Evolutionary conservation across 2,797 vertebrate genomes (phyloP).

Genomic region (Hirundo rustica): DNA sequence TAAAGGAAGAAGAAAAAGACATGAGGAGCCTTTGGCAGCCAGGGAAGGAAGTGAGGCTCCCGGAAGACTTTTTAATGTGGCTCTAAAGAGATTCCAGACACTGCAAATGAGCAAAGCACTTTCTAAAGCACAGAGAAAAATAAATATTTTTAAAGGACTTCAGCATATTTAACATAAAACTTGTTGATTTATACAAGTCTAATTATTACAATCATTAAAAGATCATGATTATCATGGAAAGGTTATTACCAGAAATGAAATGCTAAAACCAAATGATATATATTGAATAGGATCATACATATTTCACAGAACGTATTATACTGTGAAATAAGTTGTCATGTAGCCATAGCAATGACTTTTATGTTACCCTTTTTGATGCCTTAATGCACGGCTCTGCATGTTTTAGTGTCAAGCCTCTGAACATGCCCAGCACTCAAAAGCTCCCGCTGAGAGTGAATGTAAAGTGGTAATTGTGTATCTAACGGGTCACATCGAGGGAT

Average conservation of each 20-base stretch:
- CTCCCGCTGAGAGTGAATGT: background rate
- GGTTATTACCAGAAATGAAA: constrained; percentile 54
- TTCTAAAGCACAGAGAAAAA: constrained; percentile 42
- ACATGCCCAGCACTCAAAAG: background rate
- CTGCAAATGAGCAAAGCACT: constrained; percentile 56
- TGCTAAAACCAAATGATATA: constrained; percentile 53
- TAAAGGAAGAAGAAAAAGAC: background rate
- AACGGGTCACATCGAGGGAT: background rate
- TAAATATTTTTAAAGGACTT: constrained; percentile 54
- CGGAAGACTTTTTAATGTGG: constrained; percentile 45
- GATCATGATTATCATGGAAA: constrained; percentile 53
- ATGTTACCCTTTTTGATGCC: constrained; percentile 43
- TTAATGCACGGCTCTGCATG: constrained; percentile 18
- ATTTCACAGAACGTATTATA: constrained; percentile 46
- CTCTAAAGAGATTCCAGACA: constrained; percentile 13
- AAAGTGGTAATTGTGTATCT: background rate
- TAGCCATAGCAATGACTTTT: constrained; percentile 66
- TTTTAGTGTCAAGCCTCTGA: background rate
- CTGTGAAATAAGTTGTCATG: constrained; percentile 56
- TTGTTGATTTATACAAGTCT: constrained; percentile 50
- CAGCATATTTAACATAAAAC: constrained; percentile 14
- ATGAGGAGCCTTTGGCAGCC: constrained; percentile 4
- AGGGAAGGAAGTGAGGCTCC: constrained; percentile 19
- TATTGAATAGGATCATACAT: constrained; percentile 45
- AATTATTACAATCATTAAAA: constrained; percentile 39